phyloP scores from a whole-genome alignment of 2,888 invertebrate species.

The Amaurobius ferox region DNA sequence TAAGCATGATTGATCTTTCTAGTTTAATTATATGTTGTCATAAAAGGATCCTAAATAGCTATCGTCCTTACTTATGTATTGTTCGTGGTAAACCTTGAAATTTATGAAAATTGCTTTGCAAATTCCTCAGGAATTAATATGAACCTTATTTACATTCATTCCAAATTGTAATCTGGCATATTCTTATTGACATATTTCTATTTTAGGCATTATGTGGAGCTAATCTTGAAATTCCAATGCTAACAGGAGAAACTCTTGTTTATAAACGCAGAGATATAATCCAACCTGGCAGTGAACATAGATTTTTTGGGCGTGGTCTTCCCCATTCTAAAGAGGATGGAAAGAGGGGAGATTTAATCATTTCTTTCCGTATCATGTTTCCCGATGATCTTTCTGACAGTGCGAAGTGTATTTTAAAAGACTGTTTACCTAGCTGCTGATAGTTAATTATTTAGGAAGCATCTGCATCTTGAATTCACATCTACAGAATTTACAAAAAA shows the following conservation, averaged over 20 bases:
- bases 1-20: too few species aligned
- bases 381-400: constrained; percentile 87
- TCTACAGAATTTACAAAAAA: too few species aligned
- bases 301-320: constrained; percentile 93
- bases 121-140: too few species aligned
- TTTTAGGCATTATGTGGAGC: constrained; percentile 93
- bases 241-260: constrained; percentile 88
- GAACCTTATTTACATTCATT: too few species aligned
- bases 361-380: constrained; percentile 96
- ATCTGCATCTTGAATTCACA: too few species aligned
- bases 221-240: constrained; percentile 90
- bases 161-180: not conserved
- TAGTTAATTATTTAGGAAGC: not conserved
- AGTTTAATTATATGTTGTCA: too few species aligned
- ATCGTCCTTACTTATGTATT: too few species aligned
- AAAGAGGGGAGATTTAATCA: constrained; percentile 91
- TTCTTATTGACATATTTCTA: constrained; percentile 75
- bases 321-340: constrained; percentile 95
- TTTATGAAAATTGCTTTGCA: too few species aligned
- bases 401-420: constrained; percentile 90
- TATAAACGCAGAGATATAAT: constrained; percentile 80
- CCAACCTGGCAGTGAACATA: constrained; percentile 90
- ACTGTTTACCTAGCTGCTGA: constrained; percentile 77
- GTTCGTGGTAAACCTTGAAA: too few species aligned
- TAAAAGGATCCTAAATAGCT: too few species aligned